Evolutionary conservation across 1,140 invertebrate species (phyloP).

Genomic region (Aporrectodea caliginosa): DNA sequence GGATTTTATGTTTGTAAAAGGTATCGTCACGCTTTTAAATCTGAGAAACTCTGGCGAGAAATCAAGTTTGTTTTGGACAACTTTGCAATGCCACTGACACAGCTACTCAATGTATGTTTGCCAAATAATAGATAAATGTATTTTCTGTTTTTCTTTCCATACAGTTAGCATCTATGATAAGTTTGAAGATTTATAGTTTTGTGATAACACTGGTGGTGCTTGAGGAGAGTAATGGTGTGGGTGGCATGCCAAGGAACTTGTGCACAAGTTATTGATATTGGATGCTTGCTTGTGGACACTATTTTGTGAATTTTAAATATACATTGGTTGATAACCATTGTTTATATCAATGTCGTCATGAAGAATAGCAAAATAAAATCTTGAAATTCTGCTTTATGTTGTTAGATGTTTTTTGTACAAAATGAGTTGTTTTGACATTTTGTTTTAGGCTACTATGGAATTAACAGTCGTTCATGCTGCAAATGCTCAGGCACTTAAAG

Average conservation of each 20-base stretch:
- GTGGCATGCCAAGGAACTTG: no score
- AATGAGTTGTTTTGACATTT: no score
- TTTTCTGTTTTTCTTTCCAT: no score
- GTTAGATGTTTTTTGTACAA: no score
- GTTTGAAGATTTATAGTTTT: background rate
- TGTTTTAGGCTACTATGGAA: constrained; percentile 60
- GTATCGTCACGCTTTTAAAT: constrained; percentile 94
- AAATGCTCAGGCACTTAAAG: constrained; percentile 74
- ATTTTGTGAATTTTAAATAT: no score
- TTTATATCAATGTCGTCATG: background rate
- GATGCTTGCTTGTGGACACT: no score
- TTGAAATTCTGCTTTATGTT: no score
- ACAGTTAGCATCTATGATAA: no score
- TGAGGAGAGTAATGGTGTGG: no score
- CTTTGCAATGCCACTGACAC: constrained; percentile 87
- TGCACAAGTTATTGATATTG: no score
- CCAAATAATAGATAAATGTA: no score
- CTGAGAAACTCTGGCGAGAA: constrained; percentile 87
- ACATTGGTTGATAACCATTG: background rate
- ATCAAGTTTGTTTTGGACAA: constrained; percentile 93
- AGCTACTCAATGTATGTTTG: constrained; percentile 75
- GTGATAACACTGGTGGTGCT: no score
- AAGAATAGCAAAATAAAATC: constrained; percentile 70
- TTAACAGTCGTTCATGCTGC: constrained; percentile 71
- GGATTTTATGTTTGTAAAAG: constrained; percentile 39